These are phyloP conservation scores for Ceratoteleas bidentatus DNA, from an alignment of 1,140 invertebrate genomes.

Conservation along the genomic window DNA sequence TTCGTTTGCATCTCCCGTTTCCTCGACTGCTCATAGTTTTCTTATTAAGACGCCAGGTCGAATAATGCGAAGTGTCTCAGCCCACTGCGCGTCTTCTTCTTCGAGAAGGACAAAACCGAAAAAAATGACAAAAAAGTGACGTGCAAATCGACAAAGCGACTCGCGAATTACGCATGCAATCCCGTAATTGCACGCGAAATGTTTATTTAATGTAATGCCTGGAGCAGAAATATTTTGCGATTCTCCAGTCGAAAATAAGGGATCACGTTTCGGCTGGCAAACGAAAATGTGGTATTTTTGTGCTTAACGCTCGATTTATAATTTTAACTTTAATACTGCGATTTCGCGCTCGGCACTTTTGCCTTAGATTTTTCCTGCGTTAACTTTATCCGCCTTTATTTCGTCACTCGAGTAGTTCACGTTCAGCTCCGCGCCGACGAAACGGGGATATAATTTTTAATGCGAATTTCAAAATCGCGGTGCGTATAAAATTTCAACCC, in stretches of 20 bases:
- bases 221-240: not conserved
- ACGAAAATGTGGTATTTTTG: too few relatives aligned
- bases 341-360: constrained; percentile 8
- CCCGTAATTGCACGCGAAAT: not conserved
- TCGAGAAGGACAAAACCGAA: not conserved
- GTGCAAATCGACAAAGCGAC: not conserved
- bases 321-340: constrained; percentile 2
- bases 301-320: not conserved
- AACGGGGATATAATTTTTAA: constrained; percentile 30
- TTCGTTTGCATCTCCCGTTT: too few relatives aligned
- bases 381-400: constrained; percentile 33
- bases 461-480: constrained; percentile 17
- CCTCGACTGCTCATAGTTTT: too few relatives aligned
- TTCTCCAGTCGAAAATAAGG: constrained; percentile 5
- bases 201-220: not conserved
- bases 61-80: too few relatives aligned
- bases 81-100: too few relatives aligned
- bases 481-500: constrained; percentile 10
- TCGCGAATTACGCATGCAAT: not conserved
- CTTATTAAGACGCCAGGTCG: too few relatives aligned
- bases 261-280: too few relatives aligned
- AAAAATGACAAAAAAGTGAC: not conserved
- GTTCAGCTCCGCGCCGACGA: constrained; percentile 9
- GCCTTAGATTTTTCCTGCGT: constrained; percentile 24
- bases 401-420: constrained; percentile 27